These are phyloP conservation scores for Characodon lateralis DNA, from an alignment of 2,797 vertebrate species.

Conservation along the genomic window DNA sequence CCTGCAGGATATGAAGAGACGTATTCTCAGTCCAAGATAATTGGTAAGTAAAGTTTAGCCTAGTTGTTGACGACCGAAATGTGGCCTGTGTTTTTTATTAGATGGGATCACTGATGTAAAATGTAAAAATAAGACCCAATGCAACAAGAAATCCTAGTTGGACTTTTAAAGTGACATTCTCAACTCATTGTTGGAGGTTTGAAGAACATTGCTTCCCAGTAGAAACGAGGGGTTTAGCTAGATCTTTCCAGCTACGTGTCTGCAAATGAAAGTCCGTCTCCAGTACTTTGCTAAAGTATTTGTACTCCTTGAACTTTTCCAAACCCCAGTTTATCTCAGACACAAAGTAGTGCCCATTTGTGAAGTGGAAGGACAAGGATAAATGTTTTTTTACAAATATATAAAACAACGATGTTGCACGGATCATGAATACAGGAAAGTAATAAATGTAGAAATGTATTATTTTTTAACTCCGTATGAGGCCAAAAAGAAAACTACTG, in stretches of 20 bases:
- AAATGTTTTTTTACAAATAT: too few species aligned
- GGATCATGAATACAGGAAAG: too few species aligned
- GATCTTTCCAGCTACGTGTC: too few species aligned
- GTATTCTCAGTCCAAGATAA: slow-evolving; percentile 50
- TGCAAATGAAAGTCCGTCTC: background rate
- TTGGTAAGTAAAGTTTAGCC: slow-evolving; percentile 48
- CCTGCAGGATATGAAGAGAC: slow-evolving; percentile 54
- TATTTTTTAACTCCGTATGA: too few species aligned
- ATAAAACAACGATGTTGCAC: too few species aligned
- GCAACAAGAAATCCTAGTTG: background rate
- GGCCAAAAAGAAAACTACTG: too few species aligned
- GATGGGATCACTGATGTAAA: background rate
- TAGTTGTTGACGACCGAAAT: slow-evolving; percentile 11
- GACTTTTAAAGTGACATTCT: background rate
- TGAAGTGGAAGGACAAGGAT: too few species aligned
- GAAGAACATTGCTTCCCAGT: background rate
- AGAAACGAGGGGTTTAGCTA: too few species aligned
- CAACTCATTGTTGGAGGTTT: background rate
- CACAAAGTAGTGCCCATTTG: background rate
- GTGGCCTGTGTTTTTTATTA: background rate
- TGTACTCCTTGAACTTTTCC: background rate
- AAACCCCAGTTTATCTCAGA: background rate
- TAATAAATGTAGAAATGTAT: too few species aligned
- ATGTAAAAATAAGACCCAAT: background rate
- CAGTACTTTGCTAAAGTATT: background rate